These are phyloP conservation scores for Cynaeus angustus DNA, from an alignment of 2,888 invertebrate species.

Conservation along the genomic window DNA sequence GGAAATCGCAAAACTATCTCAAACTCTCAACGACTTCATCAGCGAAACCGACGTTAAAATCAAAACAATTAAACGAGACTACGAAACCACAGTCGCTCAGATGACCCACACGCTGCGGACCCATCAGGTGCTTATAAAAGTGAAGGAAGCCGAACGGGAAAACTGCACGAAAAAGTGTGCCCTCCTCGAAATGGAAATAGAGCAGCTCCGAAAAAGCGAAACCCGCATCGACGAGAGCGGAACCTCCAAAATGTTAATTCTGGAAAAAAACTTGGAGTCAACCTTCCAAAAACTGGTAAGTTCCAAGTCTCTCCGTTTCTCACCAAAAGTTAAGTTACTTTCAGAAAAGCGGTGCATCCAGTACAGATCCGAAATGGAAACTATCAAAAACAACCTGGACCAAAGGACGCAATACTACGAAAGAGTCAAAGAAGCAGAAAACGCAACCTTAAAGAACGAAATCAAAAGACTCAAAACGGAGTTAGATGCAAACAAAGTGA, in stretches of 20 bases:
- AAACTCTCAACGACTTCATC: slow-evolving; percentile 73
- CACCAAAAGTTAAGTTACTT: slow-evolving; percentile 68
- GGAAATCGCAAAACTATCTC: slow-evolving; percentile 74
- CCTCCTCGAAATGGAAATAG: slow-evolving; percentile 74
- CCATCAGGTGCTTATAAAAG: slow-evolving; percentile 75
- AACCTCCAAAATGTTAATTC: slow-evolving; percentile 69
- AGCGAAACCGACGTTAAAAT: slow-evolving; percentile 71
- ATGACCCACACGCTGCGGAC: slow-evolving; percentile 75
- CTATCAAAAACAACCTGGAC: slow-evolving; percentile 75
- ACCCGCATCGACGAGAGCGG: slow-evolving; percentile 64
- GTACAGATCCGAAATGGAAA: slow-evolving; percentile 75
- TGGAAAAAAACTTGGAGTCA: slow-evolving; percentile 75
- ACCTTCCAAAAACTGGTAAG: slow-evolving; percentile 77
- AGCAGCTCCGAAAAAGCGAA: slow-evolving; percentile 45
- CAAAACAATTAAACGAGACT: slow-evolving; percentile 74
- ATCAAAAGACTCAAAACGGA: slow-evolving; percentile 69
- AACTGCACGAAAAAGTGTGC: slow-evolving; percentile 74
- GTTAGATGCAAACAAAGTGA: slow-evolving; percentile 65
- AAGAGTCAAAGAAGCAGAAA: slow-evolving; percentile 77
- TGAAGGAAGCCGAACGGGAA: slow-evolving; percentile 75
- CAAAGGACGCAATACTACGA: slow-evolving; percentile 74
- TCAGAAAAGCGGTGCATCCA: slow-evolving; percentile 77
- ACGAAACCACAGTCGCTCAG: slow-evolving; percentile 76
- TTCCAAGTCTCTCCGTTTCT: neutral
- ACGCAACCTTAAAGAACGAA: slow-evolving; percentile 69